Percentiles rank a stretch among this genome's conserved stretches.
Conservation (phyloP, 1,140 invertebrate genomes). For the Coelopa frigida region DNA sequence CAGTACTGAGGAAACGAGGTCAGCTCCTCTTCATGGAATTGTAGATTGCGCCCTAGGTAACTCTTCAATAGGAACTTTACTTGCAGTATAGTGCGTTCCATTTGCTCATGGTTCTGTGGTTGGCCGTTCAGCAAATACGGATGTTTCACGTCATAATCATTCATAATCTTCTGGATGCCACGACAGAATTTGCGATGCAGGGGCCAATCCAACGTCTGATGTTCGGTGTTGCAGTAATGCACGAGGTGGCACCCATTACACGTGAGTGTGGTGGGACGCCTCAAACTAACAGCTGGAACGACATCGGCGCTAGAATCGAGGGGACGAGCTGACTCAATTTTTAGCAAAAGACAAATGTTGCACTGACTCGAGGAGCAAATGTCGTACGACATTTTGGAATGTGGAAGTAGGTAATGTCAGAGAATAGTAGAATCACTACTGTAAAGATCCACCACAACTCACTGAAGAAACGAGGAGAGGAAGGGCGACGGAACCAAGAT, state of each 20-base stretch:
- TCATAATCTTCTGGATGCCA: conserved; percentile 12
- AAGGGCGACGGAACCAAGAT: no score
- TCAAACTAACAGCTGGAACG: neutral
- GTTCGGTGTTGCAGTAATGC: conserved; percentile 22
- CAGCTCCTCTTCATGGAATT: conserved; percentile 19
- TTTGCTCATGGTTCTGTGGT: neutral
- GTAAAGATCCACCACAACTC: no score
- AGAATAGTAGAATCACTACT: no score
- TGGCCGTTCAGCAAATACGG: conserved; percentile 15
- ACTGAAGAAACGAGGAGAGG: no score
- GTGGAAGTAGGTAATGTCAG: no score
- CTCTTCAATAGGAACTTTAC: conserved; percentile 17
- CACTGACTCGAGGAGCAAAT: conserved; percentile 9
- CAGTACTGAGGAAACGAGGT: conserved; percentile 22
- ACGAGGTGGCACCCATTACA: conserved; percentile 19
- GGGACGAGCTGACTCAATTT: neutral
- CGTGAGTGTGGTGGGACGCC: no score
- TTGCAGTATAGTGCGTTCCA: conserved; percentile 16
- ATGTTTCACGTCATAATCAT: conserved; percentile 12
- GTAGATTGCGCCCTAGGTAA: conserved; percentile 13
- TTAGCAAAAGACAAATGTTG: conserved; percentile 9
- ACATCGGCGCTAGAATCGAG: neutral
- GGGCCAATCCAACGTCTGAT: conserved; percentile 18
- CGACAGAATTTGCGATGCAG: conserved; percentile 18
- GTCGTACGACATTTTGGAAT: conserved; percentile 6